Evolutionary conservation across 53 echinoderm and acorn worm species (phyloP).

Genomic region (Echinarachnius parma): DNA sequence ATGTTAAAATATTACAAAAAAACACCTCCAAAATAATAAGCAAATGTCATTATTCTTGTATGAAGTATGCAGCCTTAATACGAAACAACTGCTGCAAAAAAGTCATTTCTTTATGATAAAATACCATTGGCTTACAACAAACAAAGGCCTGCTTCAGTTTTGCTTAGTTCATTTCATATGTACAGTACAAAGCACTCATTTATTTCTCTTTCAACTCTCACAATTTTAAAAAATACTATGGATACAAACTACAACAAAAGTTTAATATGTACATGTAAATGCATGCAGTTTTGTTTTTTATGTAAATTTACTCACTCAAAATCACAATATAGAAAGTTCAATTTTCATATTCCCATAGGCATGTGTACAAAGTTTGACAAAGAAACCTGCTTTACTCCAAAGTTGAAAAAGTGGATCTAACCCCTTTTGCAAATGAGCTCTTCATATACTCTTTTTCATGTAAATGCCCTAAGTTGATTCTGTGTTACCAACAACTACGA

Average conservation of each 20-base stretch:
- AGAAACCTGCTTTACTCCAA: no score
- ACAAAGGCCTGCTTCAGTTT: not conserved
- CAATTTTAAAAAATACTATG: constrained; percentile 7
- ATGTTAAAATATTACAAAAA: not conserved
- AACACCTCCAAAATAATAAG: constrained; percentile 14
- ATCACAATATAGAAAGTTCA: no score
- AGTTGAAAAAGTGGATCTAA: no score
- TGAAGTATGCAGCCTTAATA: constrained; percentile 16
- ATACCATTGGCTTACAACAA: constrained; percentile 11
- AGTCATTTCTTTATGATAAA: constrained; percentile 4
- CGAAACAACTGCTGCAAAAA: not conserved
- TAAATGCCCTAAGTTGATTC: no score
- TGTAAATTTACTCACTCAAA: no score
- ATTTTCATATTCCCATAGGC: no score
- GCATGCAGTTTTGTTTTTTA: not conserved
- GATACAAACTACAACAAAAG: constrained; percentile 14
- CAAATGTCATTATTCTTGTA: constrained; percentile 18
- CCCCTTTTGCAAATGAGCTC: no score
- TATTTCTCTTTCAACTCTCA: constrained; percentile 13
- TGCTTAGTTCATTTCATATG: no score
- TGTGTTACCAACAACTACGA: no score
- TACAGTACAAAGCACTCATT: constrained; percentile 10
- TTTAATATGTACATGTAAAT: constrained; percentile 10
- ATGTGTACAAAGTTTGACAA: no score
- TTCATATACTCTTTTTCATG: no score